Conservation (phyloP, 2,797 vertebrate genomes). For the Propithecus perrieri region DNA sequence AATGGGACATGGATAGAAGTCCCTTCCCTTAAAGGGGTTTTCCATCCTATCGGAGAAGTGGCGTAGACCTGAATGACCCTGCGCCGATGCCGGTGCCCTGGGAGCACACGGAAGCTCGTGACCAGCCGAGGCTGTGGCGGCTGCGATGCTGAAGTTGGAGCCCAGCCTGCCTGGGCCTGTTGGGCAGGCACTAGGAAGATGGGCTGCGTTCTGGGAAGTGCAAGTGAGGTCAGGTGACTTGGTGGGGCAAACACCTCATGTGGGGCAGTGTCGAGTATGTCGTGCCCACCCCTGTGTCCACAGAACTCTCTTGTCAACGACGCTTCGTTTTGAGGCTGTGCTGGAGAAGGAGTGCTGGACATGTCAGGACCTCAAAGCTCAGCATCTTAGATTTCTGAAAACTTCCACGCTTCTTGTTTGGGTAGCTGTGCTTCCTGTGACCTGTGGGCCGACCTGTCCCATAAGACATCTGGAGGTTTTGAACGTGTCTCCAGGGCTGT, state of each 20-base stretch:
- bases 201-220: not conserved
- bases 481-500: not conserved
- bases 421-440: not conserved
- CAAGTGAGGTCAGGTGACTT: not conserved
- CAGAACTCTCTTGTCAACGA: not conserved
- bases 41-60: not conserved
- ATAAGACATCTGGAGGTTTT: not conserved
- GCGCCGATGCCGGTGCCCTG: accelerated
- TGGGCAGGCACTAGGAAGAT: not conserved
- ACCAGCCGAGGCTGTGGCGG: accelerated
- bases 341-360: not conserved
- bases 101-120: accelerated
- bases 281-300: not conserved
- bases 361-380: not conserved
- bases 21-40: not conserved
- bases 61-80: not conserved
- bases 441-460: not conserved
- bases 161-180: not conserved
- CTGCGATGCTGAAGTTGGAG: not conserved
- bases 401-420: not conserved
- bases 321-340: not conserved
- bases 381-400: not conserved
- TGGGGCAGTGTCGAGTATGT: too few species aligned
- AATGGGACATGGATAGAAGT: not conserved
- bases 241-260: not conserved